phyloP scores from a whole-genome alignment of 2,113 vertebrate species.

The Notiomystis cincta region DNA sequence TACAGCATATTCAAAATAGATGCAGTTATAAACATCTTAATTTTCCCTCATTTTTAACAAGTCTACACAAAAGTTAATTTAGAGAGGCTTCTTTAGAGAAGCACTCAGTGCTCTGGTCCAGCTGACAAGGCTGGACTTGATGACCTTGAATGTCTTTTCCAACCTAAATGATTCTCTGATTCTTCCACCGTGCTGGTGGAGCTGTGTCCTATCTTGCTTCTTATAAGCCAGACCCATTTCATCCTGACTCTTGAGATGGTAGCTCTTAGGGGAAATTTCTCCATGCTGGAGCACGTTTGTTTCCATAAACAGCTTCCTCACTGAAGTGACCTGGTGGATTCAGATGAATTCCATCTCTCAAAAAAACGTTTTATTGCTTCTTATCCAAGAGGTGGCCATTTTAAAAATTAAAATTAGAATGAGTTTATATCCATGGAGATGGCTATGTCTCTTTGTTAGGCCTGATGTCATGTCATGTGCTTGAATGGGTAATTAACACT shows the following conservation, averaged over 20 bases:
- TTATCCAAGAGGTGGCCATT: background rate
- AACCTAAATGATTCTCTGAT: background rate
- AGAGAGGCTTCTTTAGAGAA: background rate
- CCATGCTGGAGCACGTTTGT: background rate
- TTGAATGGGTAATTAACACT: background rate
- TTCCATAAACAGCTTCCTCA: background rate
- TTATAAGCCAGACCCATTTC: background rate
- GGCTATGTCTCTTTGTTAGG: background rate
- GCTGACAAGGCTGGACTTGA: background rate
- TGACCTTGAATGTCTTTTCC: background rate
- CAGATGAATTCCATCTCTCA: background rate
- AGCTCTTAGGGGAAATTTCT: background rate
- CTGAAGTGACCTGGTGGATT: background rate
- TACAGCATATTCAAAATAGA: background rate
- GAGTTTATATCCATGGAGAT: background rate
- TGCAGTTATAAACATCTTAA: background rate
- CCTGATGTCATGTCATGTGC: background rate
- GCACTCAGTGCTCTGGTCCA: background rate
- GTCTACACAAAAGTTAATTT: background rate
- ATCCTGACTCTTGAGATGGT: background rate
- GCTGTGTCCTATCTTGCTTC: background rate
- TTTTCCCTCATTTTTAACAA: background rate
- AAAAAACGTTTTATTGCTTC: background rate
- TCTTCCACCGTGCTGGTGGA: rapidly evolving
- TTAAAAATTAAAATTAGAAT: background rate